A percentile compares a stretch with the other conserved stretches of the same genome.
phyloP scores from a whole-genome alignment of 2,888 invertebrate species.

The Drosophila birchii region DNA sequence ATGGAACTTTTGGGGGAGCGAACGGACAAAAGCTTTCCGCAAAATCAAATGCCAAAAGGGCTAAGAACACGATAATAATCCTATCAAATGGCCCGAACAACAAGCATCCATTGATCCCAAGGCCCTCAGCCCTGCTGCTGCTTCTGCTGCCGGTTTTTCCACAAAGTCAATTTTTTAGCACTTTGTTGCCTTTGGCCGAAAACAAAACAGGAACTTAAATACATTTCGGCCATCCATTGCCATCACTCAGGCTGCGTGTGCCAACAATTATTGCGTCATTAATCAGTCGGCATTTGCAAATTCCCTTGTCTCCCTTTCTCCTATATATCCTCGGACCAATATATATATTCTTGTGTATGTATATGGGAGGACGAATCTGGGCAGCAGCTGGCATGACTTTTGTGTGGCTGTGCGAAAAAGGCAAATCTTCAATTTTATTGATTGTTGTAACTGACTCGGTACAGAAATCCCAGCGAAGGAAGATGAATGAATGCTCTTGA shows the following conservation, averaged over 20 bases:
- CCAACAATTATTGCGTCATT: slow-evolving; percentile 82
- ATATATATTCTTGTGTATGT: slow-evolving; percentile 3
- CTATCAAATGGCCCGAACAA: slow-evolving; percentile 69
- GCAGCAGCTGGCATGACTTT: slow-evolving; percentile 72
- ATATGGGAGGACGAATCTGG: slow-evolving; percentile 25
- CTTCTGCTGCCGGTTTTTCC: slow-evolving; percentile 1
- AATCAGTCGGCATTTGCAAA: slow-evolving; percentile 80
- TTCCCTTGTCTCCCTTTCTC: slow-evolving; percentile 62
- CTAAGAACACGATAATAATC: slow-evolving; percentile 77
- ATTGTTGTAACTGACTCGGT: slow-evolving; percentile 57
- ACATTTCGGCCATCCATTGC: slow-evolving; percentile 21
- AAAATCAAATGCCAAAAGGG: slow-evolving; percentile 64
- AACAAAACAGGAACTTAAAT: slow-evolving; percentile 61
- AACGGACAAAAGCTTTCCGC: slow-evolving; percentile 44
- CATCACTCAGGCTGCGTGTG: slow-evolving; percentile 47
- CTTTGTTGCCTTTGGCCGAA: slow-evolving; percentile 53
- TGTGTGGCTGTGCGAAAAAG: slow-evolving; percentile 60
- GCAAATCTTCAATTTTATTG: slow-evolving; percentile 78
- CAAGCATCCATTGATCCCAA: slow-evolving; percentile 43
- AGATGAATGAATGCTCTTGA: slow-evolving; percentile 78
- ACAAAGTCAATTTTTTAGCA: slow-evolving; percentile 74
- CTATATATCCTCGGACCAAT: slow-evolving; percentile 40
- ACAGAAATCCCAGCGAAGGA: slow-evolving; percentile 67
- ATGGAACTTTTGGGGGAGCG: slow-evolving; percentile 22
- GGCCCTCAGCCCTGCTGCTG: background rate